phyloP scores from a whole-genome alignment of 2,113 vertebrate species.

The Lasiurus borealis region DNA sequence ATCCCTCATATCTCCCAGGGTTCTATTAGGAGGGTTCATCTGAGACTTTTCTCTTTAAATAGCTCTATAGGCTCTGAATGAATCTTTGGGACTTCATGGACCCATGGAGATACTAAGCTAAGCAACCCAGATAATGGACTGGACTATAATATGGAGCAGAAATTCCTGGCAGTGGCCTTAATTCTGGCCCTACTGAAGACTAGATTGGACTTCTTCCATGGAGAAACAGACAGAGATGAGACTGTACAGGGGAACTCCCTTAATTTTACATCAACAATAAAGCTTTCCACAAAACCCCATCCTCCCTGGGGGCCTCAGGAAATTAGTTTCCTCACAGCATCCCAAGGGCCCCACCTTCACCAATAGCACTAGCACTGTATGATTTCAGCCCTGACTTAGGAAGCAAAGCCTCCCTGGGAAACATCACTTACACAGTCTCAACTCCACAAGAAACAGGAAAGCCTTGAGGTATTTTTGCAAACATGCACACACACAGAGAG shows the following conservation, averaged over 20 bases:
- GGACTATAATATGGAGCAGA: background rate
- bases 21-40: background rate
- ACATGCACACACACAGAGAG: background rate
- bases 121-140: background rate
- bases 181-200: background rate
- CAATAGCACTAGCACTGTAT: background rate
- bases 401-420: background rate
- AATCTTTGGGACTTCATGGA: background rate
- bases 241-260: background rate
- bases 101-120: background rate
- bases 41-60: background rate
- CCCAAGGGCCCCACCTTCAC: background rate
- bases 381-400: background rate
- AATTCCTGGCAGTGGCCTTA: background rate
- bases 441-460: background rate
- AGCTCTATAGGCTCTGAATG: background rate
- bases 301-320: background rate
- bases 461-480: slow-evolving; percentile 8
- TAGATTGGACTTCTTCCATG: background rate
- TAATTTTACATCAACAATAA: background rate
- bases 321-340: background rate
- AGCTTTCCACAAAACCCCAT: background rate
- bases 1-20: too few relatives aligned
- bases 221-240: background rate
- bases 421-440: background rate